phyloP scores from a whole-genome alignment of 2,797 vertebrate species.

The Octomys mimax region DNA sequence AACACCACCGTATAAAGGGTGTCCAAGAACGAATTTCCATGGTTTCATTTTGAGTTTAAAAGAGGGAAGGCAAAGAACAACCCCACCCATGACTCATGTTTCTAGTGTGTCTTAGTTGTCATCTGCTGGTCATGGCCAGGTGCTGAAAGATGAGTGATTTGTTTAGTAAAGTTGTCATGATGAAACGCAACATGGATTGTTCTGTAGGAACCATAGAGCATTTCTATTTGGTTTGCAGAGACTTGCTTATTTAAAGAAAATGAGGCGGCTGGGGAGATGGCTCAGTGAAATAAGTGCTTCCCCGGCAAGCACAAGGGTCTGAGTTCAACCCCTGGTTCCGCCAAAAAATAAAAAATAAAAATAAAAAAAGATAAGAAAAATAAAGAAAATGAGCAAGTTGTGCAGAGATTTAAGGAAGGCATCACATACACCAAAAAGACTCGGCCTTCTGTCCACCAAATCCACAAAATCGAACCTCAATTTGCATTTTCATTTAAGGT shows the following conservation, averaged over 20 bases:
- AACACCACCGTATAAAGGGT: neutral
- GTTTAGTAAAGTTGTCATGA: neutral
- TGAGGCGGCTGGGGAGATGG: no score
- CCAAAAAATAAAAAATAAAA: no score
- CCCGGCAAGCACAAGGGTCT: no score
- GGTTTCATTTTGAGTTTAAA: constrained; percentile 42
- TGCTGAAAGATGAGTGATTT: constrained; percentile 13
- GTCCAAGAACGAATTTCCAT: neutral
- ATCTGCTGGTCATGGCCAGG: neutral
- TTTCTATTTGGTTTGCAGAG: neutral
- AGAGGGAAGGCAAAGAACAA: constrained; percentile 22
- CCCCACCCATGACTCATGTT: neutral
- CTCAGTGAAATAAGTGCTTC: no score
- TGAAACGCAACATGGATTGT: neutral
- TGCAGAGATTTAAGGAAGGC: neutral
- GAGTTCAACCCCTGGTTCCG: no score
- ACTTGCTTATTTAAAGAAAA: neutral
- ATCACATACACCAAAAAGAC: neutral
- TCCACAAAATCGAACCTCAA: constrained; percentile 29
- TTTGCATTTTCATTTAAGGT: constrained; percentile 49
- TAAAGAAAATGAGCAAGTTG: neutral
- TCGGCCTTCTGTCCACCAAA: neutral
- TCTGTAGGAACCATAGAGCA: neutral
- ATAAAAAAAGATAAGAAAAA: no score
- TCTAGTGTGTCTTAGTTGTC: neutral